Evolutionary conservation across 2,888 invertebrate species (phyloP), one percentile per base, ranked within the genome.

Genomic region (Orthonevra nobilis): DNA sequence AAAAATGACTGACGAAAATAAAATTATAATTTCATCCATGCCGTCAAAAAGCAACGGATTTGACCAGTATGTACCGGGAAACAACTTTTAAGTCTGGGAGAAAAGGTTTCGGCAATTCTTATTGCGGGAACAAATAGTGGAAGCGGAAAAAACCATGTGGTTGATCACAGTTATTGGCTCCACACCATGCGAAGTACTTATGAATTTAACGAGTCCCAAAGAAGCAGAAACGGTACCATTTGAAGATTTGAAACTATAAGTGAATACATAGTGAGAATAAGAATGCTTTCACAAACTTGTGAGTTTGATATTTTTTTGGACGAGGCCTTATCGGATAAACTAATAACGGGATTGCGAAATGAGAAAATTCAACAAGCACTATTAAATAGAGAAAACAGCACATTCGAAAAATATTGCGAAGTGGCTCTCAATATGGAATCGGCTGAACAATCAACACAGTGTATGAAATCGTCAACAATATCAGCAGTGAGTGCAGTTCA

Each of bases 261-360:
- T 32, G 30, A 69, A 15, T 52, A 61, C 14, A 70, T 70, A 3
- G 61, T 63, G 5, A 30, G 52, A 17, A 52, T 61, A 1, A 54
- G 63, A 54, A 54, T 40, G 32, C 23, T 72, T 0, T 63, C 63
- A 0, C 72, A 72, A 63, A 30, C 72, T 5, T 72, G 61, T 17
- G 52, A 44, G 7, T 72, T 72, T 52, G 50, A 44, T 6, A 17
- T 2, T 7, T 50, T 63, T 32, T 23, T 40, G 40, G 50, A 52
- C 23, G 63, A 50, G n/a, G 63, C 40, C 9, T 32, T 63, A 38
- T 20, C 63, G 1, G 61, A 70, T 17, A 66, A 66, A 26, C 23
- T 63, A 4, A 50, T 63, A 50, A 52, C 40, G 1, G 50, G 50
- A 10, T 40, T 63, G n/a, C n/a, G n/a, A n/a, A n/a, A n/a, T n/a